Base-by-base conservation (phyloP, 2,113 vertebrate genomes). In the Nanger granti region DNA sequence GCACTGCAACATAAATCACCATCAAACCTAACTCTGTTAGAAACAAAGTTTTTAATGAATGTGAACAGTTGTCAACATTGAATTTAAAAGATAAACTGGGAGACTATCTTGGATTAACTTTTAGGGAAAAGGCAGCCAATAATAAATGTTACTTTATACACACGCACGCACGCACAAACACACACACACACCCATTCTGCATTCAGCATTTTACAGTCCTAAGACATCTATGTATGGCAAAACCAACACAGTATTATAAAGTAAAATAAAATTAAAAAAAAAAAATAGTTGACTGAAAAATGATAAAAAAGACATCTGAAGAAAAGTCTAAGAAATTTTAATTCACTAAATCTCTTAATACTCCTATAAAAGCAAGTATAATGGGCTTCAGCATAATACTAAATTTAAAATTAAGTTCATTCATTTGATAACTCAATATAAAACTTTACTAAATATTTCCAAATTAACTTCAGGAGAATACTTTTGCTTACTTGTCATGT, bases 401-500 rank as follows among this genome's bases (percentile, higher is more conserved):
- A 88, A 93, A 90, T 64, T 94, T 97, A 93, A 97, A 93, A 82
- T 64, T 60, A 85, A 93, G 44, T 15, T 86, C 24, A 86, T 29
- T 96, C 49, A 94, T 60, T 11, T 90, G 60, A 76, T 95, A 91
- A 91, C 4, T 89, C 37, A 76, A 89, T 62, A 91, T 37, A 89
- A 87, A 98, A 73, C 0, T 22, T 69, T 14, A 88, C 31, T 59
- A 91, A 96, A 95, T 91, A 87, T 89, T 83, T 91, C 59, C 57
- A 96, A 69, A 95, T 82, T 47, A 64, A 89, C 55, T 92, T 73
- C 86, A 97, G 37, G 57, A 91, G 31, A 91, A 89, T 60, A 87
- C 4, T 59, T 89, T 76, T 28, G 18, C 83, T 88, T 94, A 87
- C 57, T 28, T 95, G 7, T 88, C 89, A 84, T 17, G 4, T 49